Evolutionary conservation across 2,113 vertebrate genomes (phyloP).

Genomic region (Phoenicopterus ruber): DNA sequence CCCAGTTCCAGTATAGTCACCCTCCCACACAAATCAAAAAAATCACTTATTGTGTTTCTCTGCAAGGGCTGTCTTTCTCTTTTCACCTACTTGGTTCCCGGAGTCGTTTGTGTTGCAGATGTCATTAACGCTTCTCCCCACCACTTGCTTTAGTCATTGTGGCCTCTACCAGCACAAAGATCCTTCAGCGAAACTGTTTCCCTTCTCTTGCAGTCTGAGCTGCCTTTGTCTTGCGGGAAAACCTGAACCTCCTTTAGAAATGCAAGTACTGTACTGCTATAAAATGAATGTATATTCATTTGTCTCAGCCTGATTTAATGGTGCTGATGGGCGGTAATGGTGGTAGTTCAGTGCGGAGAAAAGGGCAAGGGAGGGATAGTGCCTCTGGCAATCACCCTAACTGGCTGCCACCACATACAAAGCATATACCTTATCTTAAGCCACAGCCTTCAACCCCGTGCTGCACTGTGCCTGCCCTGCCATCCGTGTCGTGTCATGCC

Average conservation of each 20-base stretch:
- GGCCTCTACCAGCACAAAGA: not conserved
- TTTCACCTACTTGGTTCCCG: not conserved
- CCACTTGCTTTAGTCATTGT: not conserved
- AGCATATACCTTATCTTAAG: not conserved
- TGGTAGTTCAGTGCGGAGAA: not conserved
- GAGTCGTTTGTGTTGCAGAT: not conserved
- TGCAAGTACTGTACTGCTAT: not conserved
- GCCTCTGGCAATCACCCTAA: not conserved
- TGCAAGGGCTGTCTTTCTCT: not conserved
- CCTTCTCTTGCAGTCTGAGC: not conserved
- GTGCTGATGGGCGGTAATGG: not conserved
- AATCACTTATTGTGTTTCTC: not conserved
- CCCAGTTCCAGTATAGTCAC: not conserved
- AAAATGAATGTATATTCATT: not conserved
- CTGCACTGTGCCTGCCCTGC: not conserved
- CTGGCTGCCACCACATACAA: not conserved
- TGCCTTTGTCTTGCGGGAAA: not conserved
- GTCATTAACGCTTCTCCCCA: not conserved
- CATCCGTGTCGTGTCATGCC: rapidly evolving
- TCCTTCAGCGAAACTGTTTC: not conserved
- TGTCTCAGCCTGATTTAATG: not conserved
- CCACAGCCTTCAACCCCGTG: not conserved
- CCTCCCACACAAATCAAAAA: not conserved
- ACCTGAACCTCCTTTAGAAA: not conserved
- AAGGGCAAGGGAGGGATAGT: not conserved